These are phyloP conservation scores for Porites australiensis DNA, from an alignment of 64 coral and sea anemone genomes.

Conservation along the genomic window DNA sequence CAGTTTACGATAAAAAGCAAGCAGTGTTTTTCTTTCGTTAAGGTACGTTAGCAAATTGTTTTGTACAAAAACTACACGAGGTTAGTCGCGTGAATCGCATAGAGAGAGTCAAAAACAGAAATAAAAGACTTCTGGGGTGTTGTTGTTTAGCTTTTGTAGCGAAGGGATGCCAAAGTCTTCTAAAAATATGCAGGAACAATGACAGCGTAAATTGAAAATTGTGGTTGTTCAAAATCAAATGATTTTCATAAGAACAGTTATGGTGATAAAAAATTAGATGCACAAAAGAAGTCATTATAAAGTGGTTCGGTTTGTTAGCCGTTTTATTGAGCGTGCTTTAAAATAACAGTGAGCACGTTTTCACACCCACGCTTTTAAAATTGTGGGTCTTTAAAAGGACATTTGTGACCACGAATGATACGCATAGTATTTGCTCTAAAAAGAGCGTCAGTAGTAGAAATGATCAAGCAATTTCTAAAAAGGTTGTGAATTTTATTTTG, in stretches of 20 bases:
- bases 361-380: constrained; percentile 4
- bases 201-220: constrained; percentile 6
- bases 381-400: background rate
- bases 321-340: background rate
- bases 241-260: constrained; percentile 37
- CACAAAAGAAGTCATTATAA: background rate
- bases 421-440: background rate
- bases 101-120: background rate
- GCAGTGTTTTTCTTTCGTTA: constrained; percentile 55
- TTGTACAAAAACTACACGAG: constrained; percentile 27
- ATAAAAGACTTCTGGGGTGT: background rate
- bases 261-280: background rate
- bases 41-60: constrained; percentile 58
- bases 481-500: too few species aligned
- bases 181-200: background rate
- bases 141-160: background rate
- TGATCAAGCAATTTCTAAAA: too few species aligned
- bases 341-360: background rate
- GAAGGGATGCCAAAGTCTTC: constrained; percentile 2
- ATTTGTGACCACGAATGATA: background rate
- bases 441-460: background rate
- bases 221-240: constrained; percentile 12
- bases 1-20: constrained; percentile 46
- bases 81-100: background rate
- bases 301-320: background rate